These are phyloP conservation scores for Masticophis lateralis DNA, from an alignment of 2,797 vertebrate species.

Conservation along the genomic window DNA sequence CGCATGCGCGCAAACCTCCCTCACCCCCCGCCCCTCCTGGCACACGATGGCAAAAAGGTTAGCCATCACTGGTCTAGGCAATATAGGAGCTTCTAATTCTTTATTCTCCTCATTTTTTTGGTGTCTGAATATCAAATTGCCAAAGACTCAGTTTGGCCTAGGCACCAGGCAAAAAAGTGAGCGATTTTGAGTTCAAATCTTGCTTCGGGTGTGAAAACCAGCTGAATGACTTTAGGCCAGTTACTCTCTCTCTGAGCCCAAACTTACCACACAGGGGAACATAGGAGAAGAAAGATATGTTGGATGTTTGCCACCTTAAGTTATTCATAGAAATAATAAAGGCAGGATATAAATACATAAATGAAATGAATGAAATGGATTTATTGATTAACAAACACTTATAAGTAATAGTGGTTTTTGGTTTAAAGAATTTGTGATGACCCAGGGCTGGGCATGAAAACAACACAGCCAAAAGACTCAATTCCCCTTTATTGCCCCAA, in stretches of 20 bases:
- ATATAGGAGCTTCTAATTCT: background rate
- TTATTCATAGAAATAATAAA: background rate
- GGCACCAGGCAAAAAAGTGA: background rate
- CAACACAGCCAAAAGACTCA: no score
- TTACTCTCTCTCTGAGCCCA: background rate
- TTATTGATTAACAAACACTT: background rate
- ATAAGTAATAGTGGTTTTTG: background rate
- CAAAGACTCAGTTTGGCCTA: background rate
- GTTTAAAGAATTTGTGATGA: background rate
- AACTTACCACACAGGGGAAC: background rate
- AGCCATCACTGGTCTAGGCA: background rate
- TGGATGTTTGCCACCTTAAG: background rate
- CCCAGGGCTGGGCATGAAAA: no score
- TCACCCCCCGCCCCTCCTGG: no score
- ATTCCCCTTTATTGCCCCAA: no score
- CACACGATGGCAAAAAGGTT: no score
- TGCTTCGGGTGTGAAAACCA: background rate
- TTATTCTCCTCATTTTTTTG: background rate
- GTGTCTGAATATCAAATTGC: background rate
- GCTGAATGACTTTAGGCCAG: background rate
- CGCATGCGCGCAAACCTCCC: no score
- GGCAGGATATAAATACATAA: background rate
- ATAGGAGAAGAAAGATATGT: background rate
- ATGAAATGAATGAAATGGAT: background rate
- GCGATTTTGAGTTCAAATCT: background rate